Evolutionary conservation across 2,113 vertebrate species (phyloP).

Genomic region (Manacus vitellinus): DNA sequence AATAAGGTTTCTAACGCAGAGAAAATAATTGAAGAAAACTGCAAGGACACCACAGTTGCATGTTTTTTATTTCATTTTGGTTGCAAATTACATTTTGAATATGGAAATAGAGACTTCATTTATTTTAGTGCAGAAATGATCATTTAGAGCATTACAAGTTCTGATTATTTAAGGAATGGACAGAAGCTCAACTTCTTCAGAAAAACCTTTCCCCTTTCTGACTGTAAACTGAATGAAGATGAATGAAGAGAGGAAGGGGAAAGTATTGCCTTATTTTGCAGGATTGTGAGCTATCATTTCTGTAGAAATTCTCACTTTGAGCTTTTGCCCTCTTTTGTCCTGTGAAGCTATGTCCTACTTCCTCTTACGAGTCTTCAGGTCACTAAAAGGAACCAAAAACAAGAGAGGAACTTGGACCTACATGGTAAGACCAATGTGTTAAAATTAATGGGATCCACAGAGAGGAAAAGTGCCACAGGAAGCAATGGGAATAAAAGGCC

Average conservation of each 20-base stretch:
- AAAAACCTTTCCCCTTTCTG: neutral
- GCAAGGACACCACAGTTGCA: neutral
- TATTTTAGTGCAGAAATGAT: neutral
- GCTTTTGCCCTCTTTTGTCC: neutral
- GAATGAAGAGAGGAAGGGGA: neutral
- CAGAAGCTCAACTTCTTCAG: neutral
- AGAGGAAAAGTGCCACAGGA: neutral
- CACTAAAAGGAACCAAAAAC: constrained; percentile 10
- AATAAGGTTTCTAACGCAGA: neutral
- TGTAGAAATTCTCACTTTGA: neutral
- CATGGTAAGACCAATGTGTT: neutral
- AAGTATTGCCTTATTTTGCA: neutral
- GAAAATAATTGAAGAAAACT: neutral
- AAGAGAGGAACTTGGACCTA: neutral
- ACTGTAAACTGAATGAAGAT: neutral
- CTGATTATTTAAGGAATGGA: neutral
- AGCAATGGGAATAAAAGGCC: neutral
- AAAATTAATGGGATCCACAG: constrained; percentile 36
- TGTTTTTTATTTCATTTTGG: neutral
- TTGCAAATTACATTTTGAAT: neutral
- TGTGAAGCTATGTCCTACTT: constrained; percentile 3
- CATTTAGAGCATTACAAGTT: neutral
- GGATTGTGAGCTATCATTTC: neutral
- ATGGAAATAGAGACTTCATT: neutral
- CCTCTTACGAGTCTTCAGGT: neutral